A percentile compares a stretch with the other conserved stretches of the same genome.
phyloP scores from a whole-genome alignment of 2,113 vertebrate species.

The Oplegnathus fasciatus region DNA sequence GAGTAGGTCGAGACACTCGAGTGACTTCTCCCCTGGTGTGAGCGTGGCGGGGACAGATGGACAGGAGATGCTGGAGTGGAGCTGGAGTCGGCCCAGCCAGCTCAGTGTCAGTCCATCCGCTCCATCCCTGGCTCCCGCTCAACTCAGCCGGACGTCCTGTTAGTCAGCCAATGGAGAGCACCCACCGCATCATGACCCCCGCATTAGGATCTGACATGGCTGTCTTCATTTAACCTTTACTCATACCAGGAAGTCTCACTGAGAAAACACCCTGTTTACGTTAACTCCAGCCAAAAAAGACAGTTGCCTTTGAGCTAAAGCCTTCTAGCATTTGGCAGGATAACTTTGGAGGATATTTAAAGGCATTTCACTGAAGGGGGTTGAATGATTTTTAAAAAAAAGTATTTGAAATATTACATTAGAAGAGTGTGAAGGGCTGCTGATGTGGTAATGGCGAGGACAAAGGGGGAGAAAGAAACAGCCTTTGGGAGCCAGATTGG shows the following conservation, averaged over 20 bases:
- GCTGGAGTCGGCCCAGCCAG: constrained; percentile 66
- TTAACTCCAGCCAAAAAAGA: constrained; percentile 51
- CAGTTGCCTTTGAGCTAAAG: constrained; percentile 45
- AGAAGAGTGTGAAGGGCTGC: constrained; percentile 31
- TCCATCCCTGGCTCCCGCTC: constrained; percentile 69
- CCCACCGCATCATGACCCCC: constrained; percentile 63
- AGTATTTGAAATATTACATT: background rate
- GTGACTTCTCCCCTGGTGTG: constrained; percentile 60
- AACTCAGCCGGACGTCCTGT: constrained; percentile 72
- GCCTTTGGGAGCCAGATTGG: constrained; percentile 25
- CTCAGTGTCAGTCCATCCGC: constrained; percentile 77
- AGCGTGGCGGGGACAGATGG: constrained; percentile 77
- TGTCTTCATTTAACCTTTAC: constrained; percentile 82
- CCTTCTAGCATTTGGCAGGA: constrained; percentile 44
- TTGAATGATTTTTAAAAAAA: constrained; percentile 18
- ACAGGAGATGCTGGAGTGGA: constrained; percentile 75
- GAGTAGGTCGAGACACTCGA: constrained; percentile 67
- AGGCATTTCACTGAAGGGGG: background rate
- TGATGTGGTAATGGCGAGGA: constrained; percentile 23
- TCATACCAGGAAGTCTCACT: constrained; percentile 65
- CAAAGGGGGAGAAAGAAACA: constrained; percentile 20
- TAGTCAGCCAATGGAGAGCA: constrained; percentile 67
- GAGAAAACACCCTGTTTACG: constrained; percentile 55
- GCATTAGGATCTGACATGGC: constrained; percentile 69
- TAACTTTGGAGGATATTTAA: constrained; percentile 7